A percentile compares a stretch with the other conserved stretches of the same genome.
phyloP scores from a whole-genome alignment of 2,888 invertebrate genomes.

The Epinotia bilunana region DNA sequence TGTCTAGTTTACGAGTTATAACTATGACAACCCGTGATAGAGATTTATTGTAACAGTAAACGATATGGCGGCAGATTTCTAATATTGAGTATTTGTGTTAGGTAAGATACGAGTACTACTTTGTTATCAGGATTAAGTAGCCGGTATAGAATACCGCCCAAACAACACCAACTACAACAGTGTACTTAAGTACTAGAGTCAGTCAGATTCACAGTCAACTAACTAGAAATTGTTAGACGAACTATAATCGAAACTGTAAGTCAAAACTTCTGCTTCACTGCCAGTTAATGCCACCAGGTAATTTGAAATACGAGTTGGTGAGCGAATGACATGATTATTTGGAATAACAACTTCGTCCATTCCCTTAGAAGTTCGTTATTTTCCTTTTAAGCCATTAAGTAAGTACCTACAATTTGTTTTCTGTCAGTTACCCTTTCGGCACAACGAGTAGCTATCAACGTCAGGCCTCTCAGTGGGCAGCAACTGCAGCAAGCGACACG shows the following conservation, averaged over 20 bases:
- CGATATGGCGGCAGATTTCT: slow-evolving; percentile 43
- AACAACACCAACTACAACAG: slow-evolving; percentile 3
- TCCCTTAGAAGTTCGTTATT: slow-evolving; percentile 35
- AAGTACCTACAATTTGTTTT: slow-evolving; percentile 51
- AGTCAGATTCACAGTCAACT: slow-evolving; percentile 4
- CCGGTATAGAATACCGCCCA: slow-evolving; percentile 15
- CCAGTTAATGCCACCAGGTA: slow-evolving; percentile 6
- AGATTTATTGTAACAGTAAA: slow-evolving; percentile 54
- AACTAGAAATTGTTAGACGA: slow-evolving; percentile 13
- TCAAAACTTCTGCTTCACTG: slow-evolving; percentile 17
- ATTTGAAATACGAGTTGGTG: slow-evolving; percentile 16
- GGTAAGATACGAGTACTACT: too few relatives aligned
- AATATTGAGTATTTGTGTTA: background rate
- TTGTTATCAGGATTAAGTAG: background rate
- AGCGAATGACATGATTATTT: slow-evolving; percentile 30
- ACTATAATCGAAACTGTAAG: slow-evolving; percentile 15
- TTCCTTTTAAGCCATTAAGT: slow-evolving; percentile 48
- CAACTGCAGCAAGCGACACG: slow-evolving; percentile 43
- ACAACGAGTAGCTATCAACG: slow-evolving; percentile 51
- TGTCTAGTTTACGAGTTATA: slow-evolving; percentile 55
- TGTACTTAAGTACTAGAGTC: background rate
- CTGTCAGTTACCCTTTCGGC: slow-evolving; percentile 52
- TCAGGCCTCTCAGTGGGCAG: slow-evolving; percentile 46
- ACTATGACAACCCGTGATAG: slow-evolving; percentile 55
- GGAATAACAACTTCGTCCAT: slow-evolving; percentile 21